Percentiles rank a stretch among this genome's conserved stretches.
These are phyloP conservation scores for Eulemur albifrons DNA, from an alignment of 2,797 vertebrate species.

Conservation along the genomic window DNA sequence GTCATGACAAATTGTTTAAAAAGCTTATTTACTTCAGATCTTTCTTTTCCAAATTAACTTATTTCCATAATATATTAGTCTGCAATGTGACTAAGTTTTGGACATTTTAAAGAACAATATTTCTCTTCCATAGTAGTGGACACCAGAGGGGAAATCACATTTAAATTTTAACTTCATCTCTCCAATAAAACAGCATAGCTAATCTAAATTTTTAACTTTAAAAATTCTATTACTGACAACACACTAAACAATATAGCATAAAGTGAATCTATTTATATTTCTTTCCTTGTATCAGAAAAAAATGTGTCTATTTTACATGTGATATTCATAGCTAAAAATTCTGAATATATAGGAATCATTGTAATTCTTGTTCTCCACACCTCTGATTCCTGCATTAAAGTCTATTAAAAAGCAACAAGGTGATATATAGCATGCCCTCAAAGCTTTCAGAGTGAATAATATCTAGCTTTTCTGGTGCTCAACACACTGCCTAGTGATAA, in stretches of 20 bases:
- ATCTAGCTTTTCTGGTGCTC: conserved; percentile 78
- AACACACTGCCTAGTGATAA: conserved; percentile 79
- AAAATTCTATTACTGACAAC: not conserved
- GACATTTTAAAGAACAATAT: not conserved
- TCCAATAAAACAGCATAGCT: not conserved
- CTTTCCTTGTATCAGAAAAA: not conserved
- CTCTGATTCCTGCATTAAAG: conserved; percentile 70
- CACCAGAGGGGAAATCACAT: not conserved
- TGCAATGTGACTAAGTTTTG: not conserved
- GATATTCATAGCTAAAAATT: conserved; percentile 56
- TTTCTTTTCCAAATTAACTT: not conserved
- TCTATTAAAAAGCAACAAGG: conserved; percentile 78
- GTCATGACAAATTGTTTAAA: not conserved
- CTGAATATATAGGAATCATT: conserved; percentile 5
- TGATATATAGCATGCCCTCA: conserved; percentile 79
- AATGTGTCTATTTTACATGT: conserved; percentile 18
- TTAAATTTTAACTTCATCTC: not conserved
- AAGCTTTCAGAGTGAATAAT: conserved; percentile 84
- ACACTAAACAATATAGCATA: not conserved
- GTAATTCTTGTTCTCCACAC: conserved; percentile 56
- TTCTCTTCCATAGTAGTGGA: not conserved
- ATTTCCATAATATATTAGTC: not conserved
- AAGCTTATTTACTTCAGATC: not conserved
- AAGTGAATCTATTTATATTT: not conserved
- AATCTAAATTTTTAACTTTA: not conserved